Percentiles rank a stretch among this genome's conserved stretches.
These are phyloP conservation scores for Alloscopus bannaensis DNA, from an alignment of 2,888 invertebrate species.

Conservation along the genomic window DNA sequence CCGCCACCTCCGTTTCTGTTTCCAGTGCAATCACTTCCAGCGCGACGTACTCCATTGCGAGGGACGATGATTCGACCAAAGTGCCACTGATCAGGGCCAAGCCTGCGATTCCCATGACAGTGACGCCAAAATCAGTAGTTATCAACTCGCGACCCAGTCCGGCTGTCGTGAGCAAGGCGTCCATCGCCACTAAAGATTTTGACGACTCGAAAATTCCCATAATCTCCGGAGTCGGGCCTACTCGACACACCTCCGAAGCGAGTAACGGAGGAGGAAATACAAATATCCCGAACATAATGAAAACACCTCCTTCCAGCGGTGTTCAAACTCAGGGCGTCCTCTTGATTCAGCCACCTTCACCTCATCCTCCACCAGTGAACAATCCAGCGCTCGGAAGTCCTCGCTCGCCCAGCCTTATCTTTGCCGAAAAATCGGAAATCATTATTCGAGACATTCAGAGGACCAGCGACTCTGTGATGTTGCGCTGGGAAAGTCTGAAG, in stretches of 20 bases:
- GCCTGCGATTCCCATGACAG: constrained; percentile 43
- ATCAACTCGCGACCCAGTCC: constrained; percentile 41
- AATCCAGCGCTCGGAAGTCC: constrained; percentile 74
- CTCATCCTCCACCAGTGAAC: constrained; percentile 47
- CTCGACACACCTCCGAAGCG: constrained; percentile 40
- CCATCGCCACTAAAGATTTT: constrained; percentile 65
- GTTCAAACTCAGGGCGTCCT: constrained; percentile 50
- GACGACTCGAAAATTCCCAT: constrained; percentile 73
- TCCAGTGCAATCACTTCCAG: constrained; percentile 57
- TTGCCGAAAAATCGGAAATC: constrained; percentile 77
- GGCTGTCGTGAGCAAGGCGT: constrained; percentile 44
- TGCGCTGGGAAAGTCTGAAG: constrained; percentile 93
- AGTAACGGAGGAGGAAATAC: constrained; percentile 32
- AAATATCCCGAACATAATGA: constrained; percentile 22
- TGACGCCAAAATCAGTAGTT: constrained; percentile 46
- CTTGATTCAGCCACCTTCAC: constrained; percentile 52
- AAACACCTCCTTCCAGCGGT: constrained; percentile 42
- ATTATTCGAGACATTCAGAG: constrained; percentile 90
- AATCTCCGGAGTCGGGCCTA: constrained; percentile 72
- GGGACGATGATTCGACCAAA: constrained; percentile 27
- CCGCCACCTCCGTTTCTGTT: constrained; percentile 51
- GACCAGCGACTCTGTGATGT: constrained; percentile 85
- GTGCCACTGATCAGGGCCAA: constrained; percentile 51
- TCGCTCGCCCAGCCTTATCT: constrained; percentile 68
- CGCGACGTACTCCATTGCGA: constrained; percentile 35